Conservation (phyloP, 2,113 vertebrate genomes). For the Falcunculus frontatus region DNA sequence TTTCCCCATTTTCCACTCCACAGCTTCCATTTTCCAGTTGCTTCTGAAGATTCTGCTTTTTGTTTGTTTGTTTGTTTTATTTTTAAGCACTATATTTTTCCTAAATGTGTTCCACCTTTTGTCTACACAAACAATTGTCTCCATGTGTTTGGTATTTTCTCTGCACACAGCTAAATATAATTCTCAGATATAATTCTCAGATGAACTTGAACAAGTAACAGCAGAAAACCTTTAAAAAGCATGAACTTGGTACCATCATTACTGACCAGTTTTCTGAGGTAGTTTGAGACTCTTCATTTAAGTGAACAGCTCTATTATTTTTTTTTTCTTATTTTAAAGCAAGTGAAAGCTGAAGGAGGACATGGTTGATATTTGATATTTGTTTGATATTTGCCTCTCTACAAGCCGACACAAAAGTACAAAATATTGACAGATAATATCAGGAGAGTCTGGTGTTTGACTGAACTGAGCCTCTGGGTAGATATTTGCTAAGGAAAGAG, state of each 20-base stretch:
- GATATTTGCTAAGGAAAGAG: background rate
- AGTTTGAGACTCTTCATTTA: background rate
- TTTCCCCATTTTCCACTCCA: background rate
- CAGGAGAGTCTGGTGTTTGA: background rate
- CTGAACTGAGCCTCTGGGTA: background rate
- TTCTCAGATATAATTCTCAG: background rate
- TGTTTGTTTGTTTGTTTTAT: background rate
- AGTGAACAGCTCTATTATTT: background rate
- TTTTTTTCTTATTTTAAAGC: background rate
- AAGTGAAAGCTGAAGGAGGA: background rate
- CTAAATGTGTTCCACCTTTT: background rate
- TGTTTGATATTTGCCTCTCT: background rate
- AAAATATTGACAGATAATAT: background rate
- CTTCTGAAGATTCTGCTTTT: background rate
- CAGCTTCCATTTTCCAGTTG: background rate
- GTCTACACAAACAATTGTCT: background rate
- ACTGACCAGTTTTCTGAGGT: background rate
- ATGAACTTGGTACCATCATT: no score
- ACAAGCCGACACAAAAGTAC: background rate
- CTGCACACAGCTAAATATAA: background rate
- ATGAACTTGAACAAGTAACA: background rate
- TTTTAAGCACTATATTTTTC: background rate
- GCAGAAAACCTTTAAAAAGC: background rate
- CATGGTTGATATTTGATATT: background rate
- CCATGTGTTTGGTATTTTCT: background rate